phyloP scores from a whole-genome alignment of 2,113 vertebrate species.

The Syngnathus scovelli region DNA sequence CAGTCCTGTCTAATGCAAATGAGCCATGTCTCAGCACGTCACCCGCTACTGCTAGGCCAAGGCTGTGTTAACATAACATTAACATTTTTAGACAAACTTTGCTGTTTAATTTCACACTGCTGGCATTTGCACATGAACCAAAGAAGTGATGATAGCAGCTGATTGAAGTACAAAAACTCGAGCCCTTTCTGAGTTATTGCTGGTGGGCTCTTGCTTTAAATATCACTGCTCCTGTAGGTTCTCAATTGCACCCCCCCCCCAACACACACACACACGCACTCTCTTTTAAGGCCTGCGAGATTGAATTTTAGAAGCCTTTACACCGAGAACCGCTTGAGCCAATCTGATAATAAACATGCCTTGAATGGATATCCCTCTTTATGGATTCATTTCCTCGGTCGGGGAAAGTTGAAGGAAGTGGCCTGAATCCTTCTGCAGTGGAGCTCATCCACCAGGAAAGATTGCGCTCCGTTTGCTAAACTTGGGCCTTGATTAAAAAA shows the following conservation, averaged over 20 bases:
- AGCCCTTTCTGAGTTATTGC: neutral
- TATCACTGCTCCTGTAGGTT: neutral
- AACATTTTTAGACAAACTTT: no score
- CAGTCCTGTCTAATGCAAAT: no score
- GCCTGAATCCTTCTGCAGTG: neutral
- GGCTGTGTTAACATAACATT: no score
- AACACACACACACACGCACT: no score
- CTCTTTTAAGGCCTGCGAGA: neutral
- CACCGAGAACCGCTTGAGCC: neutral
- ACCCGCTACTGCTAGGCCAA: no score
- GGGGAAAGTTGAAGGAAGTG: neutral
- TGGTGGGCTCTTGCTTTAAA: neutral
- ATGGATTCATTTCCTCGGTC: neutral
- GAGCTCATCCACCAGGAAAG: neutral
- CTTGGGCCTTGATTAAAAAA: neutral
- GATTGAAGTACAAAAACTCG: neutral
- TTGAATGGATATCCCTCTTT: neutral
- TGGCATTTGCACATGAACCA: neutral
- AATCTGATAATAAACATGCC: conserved; percentile 1
- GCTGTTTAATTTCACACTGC: no score
- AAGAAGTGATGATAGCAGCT: neutral
- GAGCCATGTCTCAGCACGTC: no score
- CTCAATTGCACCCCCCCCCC: neutral
- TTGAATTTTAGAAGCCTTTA: conserved; percentile 2
- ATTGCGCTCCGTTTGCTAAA: neutral